A percentile compares a stretch with the other conserved stretches of the same genome.
These are phyloP conservation scores for Hybognathus amarus DNA, from an alignment of 2,797 vertebrate genomes.

Conservation along the genomic window DNA sequence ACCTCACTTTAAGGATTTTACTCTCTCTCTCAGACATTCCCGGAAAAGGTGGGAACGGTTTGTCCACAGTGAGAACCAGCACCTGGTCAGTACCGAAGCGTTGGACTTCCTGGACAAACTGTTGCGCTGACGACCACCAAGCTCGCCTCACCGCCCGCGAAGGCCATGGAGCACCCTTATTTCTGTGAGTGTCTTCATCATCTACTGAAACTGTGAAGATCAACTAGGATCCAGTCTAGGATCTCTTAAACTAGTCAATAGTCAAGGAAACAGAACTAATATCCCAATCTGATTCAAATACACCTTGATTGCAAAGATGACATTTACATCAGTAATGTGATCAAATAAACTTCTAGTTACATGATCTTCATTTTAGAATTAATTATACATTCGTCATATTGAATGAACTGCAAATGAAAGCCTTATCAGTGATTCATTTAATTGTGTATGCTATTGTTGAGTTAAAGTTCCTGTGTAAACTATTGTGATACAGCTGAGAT, in stretches of 20 bases:
- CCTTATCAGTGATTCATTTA: too few relatives aligned
- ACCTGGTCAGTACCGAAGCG: slow-evolving; percentile 88
- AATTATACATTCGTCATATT: too few relatives aligned
- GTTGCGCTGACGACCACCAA: slow-evolving; percentile 87
- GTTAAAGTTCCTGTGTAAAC: too few relatives aligned
- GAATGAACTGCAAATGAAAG: too few relatives aligned
- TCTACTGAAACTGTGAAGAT: neutral
- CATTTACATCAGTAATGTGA: too few relatives aligned
- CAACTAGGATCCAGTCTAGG: neutral
- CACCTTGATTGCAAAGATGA: too few relatives aligned
- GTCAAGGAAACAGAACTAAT: too few relatives aligned
- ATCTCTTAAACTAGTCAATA: neutral
- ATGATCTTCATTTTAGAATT: too few relatives aligned
- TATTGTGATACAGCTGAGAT: too few relatives aligned
- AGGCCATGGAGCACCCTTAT: slow-evolving; percentile 91
- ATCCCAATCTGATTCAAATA: too few relatives aligned
- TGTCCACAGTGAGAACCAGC: slow-evolving; percentile 90
- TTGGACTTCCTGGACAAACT: slow-evolving; percentile 79
- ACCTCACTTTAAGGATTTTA: neutral
- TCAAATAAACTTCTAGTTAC: too few relatives aligned
- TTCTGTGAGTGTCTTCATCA: slow-evolving; percentile 77
- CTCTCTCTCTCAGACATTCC: slow-evolving; percentile 77
- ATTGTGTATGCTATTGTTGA: too few relatives aligned
- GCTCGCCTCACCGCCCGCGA: slow-evolving; percentile 86
- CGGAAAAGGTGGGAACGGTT: slow-evolving; percentile 91